Evolutionary conservation across 2,888 invertebrate species (phyloP), one percentile per base, ranked within the genome.

Genomic region (Caenorhabditis sinica): DNA sequence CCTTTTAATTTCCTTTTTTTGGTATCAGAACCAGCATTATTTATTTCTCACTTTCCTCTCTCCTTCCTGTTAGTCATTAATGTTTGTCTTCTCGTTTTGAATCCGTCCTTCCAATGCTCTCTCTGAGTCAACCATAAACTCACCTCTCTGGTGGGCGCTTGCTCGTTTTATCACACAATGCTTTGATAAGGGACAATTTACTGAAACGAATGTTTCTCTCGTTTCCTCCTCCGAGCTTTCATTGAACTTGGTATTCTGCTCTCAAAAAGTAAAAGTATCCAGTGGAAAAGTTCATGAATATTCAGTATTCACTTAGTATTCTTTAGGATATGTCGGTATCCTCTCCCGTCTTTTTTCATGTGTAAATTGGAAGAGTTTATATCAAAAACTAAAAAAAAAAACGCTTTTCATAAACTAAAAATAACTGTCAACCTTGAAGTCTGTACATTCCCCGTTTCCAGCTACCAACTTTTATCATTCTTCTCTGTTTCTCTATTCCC

Each of bases 41-140:
- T 40, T 11, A 17, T 43, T 23, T 25, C 45, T n/a, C 23, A 20
- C 15, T 40, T 36, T 20, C 25, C 40, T 20, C 61, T 23, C 36
- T 63, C 45, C 61, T 5, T 61, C n/a, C 51, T 43, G 49, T 75
- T 75, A 75, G 75, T 66, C 75, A 75, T 75, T 30, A 75, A 56
- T 75, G 75, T 75, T 75, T 75, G 66, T 58, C 33, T 17, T 51
- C 61, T 72, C 61, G 61, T 58, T 49, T 58, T 36, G 61, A 30
- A 25, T 63, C 30, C 25, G 71, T 53, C 73, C 45, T 17, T 66
- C 56, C 30, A 66, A 49, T 65, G 74, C 74, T 75, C 73, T 33
- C 66, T 61, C 51, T 75, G 66, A 75, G 65, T 74, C 74, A 74
- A 65, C 72, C 60, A 60, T 56, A 36, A 60, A 60, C 61, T 61